A percentile compares a stretch with the other conserved stretches of the same genome.
Conservation (phyloP, 2,113 vertebrate species). For the Ictalurus punctatus region DNA sequence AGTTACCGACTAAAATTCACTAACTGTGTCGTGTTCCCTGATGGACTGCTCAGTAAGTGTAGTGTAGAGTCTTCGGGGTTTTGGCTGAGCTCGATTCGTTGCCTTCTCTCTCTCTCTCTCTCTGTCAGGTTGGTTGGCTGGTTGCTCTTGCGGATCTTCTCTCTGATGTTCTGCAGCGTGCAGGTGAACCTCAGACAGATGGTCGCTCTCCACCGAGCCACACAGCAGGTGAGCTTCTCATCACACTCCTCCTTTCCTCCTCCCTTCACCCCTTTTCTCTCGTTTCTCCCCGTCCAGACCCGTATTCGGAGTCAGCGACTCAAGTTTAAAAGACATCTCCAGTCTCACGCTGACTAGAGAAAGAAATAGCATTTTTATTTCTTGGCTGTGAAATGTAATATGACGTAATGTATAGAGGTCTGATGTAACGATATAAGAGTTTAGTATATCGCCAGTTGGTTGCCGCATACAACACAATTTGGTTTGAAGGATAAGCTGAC, state of each 20-base stretch:
- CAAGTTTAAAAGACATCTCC: neutral
- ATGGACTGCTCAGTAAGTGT: neutral
- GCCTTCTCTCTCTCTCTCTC: neutral
- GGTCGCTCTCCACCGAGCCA: conserved; percentile 61
- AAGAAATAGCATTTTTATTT: neutral
- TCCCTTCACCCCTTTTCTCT: neutral
- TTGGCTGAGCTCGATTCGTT: neutral
- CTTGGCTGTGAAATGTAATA: neutral
- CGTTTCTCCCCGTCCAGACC: neutral
- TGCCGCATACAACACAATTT: neutral
- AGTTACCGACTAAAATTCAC: no score
- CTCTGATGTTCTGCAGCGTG: conserved; percentile 65
- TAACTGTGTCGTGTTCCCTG: no score
- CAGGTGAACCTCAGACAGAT: conserved; percentile 74
- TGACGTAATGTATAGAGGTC: no score
- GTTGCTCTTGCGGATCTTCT: conserved; percentile 69
- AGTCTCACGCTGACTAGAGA: neutral
- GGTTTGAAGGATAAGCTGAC: neutral
- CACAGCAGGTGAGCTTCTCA: conserved; percentile 63
- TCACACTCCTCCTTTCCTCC: neutral
- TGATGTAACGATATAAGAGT: neutral
- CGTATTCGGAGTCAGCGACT: neutral
- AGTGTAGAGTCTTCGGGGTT: neutral
- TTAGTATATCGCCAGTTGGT: neutral
- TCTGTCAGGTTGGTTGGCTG: conserved; percentile 67